Evolutionary conservation across 2,888 invertebrate species (phyloP).

Genomic region (Tetramorium bicarinatum): DNA sequence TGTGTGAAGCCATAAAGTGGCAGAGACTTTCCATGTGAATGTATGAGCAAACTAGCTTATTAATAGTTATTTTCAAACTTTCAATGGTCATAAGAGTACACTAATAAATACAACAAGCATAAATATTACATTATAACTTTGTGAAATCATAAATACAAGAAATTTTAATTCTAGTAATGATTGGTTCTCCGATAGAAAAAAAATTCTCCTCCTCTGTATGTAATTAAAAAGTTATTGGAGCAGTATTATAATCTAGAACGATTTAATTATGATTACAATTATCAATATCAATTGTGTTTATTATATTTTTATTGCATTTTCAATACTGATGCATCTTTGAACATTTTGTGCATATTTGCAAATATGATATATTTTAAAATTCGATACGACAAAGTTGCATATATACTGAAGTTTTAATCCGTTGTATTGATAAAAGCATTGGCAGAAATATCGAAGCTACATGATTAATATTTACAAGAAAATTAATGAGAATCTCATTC

Average conservation of each 20-base stretch:
- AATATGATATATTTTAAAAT: constrained; percentile 15
- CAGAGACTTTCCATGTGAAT: constrained; percentile 55
- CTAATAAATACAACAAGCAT: not conserved
- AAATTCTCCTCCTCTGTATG: not conserved
- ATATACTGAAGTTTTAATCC: not conserved
- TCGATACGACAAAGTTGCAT: not conserved
- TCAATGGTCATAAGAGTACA: not conserved
- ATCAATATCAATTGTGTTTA: not conserved
- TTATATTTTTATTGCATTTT: not conserved
- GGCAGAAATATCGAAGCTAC: not conserved
- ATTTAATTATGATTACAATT: not conserved
- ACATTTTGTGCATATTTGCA: not conserved
- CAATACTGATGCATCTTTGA: not conserved
- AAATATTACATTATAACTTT: not conserved
- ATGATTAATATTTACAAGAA: not conserved
- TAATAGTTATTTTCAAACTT: not conserved
- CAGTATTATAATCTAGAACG: not conserved
- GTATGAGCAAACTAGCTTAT: constrained; percentile 29
- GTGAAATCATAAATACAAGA: not conserved
- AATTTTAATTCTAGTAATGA: not conserved
- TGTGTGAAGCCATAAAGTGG: constrained; percentile 31
- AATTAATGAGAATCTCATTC: not conserved
- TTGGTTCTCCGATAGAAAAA: not conserved
- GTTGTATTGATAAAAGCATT: not conserved
- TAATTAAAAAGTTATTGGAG: not conserved